Evolutionary conservation across 2,113 vertebrate species (phyloP), one percentile per base, ranked within the genome.

Genomic region (Condylura cristata): DNA sequence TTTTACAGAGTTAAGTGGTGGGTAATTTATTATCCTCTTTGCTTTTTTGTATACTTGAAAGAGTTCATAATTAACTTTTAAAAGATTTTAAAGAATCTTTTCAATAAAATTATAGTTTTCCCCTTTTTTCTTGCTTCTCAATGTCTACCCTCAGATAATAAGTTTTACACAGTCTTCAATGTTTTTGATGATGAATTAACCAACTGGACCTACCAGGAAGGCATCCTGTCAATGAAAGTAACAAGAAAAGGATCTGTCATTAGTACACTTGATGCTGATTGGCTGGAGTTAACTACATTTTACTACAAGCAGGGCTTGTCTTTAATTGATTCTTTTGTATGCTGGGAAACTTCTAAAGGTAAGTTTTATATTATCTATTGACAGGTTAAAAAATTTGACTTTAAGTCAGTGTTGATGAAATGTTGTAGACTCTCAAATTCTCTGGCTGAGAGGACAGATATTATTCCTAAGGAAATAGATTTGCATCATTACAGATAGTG

Each of bases 301-400:
- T 99, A 99, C 97, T 99, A 99, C 82, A 99, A 99, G 86, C 99
- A 99, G 97, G 99, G 99, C 96, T 99, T 99, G 97, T 99, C 99
- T 13, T 97, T 99, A 97, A 98, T 99, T 53, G 99, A 99, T 98
- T 99, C 99, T 79, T 99, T 99, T 86, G 98, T 99, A 32, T 99
- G 98, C 98, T 99, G 99, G 99, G 99, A 99, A 96, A 97, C 98
- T 9, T 98, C 98, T 5, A 99, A 98, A 99, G 99, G 99, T 99
- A 96, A 96, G 96, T 96, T 63, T 34, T 84, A 85, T 60, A 24
- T 93, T 85, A 85, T 92, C 37, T 71, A 32, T 72, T 79, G 26
- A 60, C 76, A 70, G 48, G 34, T 82, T 82, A 68, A 90, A 90
- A n/a, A 86, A 74, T 44, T 37, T 78, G 32, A n/a, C 70, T 30